Conservation (phyloP, 2,113 vertebrate species). For the Salvelinus alpinus region DNA sequence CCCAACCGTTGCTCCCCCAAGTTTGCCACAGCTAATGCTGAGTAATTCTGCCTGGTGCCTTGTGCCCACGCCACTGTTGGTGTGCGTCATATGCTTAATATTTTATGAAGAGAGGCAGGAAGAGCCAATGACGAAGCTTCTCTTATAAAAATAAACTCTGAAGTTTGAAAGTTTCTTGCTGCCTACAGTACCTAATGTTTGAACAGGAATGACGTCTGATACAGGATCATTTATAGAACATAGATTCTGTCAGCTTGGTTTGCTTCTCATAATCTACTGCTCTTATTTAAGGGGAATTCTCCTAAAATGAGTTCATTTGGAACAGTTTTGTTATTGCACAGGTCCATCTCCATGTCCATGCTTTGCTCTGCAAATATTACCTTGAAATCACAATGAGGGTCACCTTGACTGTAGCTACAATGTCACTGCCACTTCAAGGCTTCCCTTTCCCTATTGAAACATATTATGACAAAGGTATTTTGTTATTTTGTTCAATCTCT, state of each 20-base stretch:
- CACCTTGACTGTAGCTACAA: neutral
- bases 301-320: neutral
- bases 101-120: conserved; percentile 41
- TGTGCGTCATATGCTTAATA: conserved; percentile 44
- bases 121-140: conserved; percentile 13
- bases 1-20: neutral
- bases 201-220: neutral
- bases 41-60: conserved; percentile 27
- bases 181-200: neutral
- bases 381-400: neutral
- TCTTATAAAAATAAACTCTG: neutral
- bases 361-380: neutral
- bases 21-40: neutral
- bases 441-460: neutral
- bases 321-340: neutral
- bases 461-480: neutral
- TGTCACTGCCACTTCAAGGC: neutral
- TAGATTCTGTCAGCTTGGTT: neutral
- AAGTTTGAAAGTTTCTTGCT: conserved; percentile 10
- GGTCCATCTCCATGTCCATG: neutral
- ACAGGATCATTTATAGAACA: neutral
- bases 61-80: conserved; percentile 23
- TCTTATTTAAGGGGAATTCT: neutral
- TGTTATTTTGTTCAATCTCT: neutral
- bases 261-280: neutral